Base-by-base conservation (phyloP, 2,888 invertebrate species). In the Slavum lentiscoides region DNA sequence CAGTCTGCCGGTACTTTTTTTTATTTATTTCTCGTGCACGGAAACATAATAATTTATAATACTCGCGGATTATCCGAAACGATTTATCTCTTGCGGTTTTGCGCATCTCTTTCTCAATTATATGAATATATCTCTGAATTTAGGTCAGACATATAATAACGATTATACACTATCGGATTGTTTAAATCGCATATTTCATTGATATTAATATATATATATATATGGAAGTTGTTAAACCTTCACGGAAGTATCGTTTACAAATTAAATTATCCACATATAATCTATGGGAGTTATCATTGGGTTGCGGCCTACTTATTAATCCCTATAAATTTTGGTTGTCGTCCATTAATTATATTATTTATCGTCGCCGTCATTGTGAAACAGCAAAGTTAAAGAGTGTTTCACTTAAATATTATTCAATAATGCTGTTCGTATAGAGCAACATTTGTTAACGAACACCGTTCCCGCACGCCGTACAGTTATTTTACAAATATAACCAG, bases 221-320 rank as follows among this genome's bases (percentile, higher is more conserved):
- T 17, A 21, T 66, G 66, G 66, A 39, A 39, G 43, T 66, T 39
- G 19, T 66, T 66, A 66, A 66, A 66, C 39, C 66, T 66, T 19
- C n/a, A 19, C n/a, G 39, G 66, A 66, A 21, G 15, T 49, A 23
- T 68, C 68, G 53, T 21, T 53, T 53, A 17, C 68, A 53, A 68
- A 53, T 49, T 49, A 9, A 30, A 49, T 68, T 68, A 23, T 53
- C 23, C 53, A 1, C 68, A 15, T 23, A 30, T 30, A 53, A 68
- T 68, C 68, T 49, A 7, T 43, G 23, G 15, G 49, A 53, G 53
- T 53, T 68, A 53, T 43, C 8, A 67, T 23, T 43, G 23, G 53
- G 53, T 53, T n/a, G 49, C 23, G 49, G 68, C 49, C 68, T 68
- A 68, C 21, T 49, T 39, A 67, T 67, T 68, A 68, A 68, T 68